Base-by-base conservation (phyloP, 2,113 vertebrate species). In the Bubalus kerabau region DNA sequence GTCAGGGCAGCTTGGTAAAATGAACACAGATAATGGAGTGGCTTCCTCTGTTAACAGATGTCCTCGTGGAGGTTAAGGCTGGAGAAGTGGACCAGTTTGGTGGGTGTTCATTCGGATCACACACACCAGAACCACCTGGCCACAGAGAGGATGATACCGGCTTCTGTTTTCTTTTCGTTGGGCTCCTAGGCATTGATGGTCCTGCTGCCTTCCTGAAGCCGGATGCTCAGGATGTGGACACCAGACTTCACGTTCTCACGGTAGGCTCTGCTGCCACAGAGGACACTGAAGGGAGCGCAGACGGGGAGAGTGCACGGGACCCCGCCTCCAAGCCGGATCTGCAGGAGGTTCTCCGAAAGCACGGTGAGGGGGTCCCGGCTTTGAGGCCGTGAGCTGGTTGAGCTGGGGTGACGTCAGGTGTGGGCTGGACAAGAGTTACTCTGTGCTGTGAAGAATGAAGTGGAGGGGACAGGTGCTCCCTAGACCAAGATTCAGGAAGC, bases 311-410 rank as follows among this genome's bases (percentile, higher is more conserved):
- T 30, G 88, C 98, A 67, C 94, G 98, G 36, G 99, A 99, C n/a
- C 91, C 98, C 30, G 32, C 81, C 85, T 60, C 97, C 97, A 99
- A 99, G 97, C 98, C 98, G 17, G 99, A 99, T 95, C 99, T 99
- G 36, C 99, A 99, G 16, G 99, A 99, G 96, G 98, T 99, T 92
- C 98, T 99, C 82, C 98, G 99, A 96, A 99, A 99, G 98, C 98
- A 99, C 95, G 99, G 99, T 99, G 94, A 98, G 98, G 67, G 13
- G 12, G 48, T 40, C 71, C 86, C 8, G 26, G 57, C 62, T 90
- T 71, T 32, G 56, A 89, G 80, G 56, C 82, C 12, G 3, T 46
- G 74, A 57, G 67, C 24, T 76, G 64, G 56, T 56, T 40, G 56
- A 82, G n/a, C 26, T 43, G 60, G 56, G 60, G 36, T 60, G 30